A percentile compares a stretch with the other conserved stretches of the same genome.
Evolutionary conservation across 1,140 invertebrate species (phyloP).

Genomic region (Lucilia sericata): DNA sequence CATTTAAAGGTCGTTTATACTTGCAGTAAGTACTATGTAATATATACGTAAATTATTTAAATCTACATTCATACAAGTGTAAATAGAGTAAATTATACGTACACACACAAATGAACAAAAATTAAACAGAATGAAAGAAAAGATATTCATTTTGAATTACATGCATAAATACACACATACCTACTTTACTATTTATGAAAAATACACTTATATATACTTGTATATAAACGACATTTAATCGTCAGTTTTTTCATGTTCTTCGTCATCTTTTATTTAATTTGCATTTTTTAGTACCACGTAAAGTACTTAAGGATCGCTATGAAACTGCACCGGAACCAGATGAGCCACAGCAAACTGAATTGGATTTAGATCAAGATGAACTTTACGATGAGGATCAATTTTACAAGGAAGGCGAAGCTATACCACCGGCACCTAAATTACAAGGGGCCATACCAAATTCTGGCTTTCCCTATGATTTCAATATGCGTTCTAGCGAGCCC

Average conservation of each 20-base stretch:
- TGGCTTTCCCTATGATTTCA: slow-evolving; percentile 53
- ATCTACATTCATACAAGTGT: neutral
- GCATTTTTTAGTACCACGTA: slow-evolving; percentile 79
- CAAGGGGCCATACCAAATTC: slow-evolving; percentile 58
- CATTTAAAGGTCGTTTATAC: slow-evolving; percentile 93
- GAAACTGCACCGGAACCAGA: slow-evolving; percentile 79
- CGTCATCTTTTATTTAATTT: neutral
- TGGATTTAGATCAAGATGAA: slow-evolving; percentile 68
- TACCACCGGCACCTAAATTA: slow-evolving; percentile 60
- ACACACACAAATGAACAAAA: too few relatives aligned
- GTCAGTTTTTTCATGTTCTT: neutral
- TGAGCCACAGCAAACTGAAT: slow-evolving; percentile 71
- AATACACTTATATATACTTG: neutral
- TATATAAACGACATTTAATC: neutral
- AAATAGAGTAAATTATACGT: neutral
- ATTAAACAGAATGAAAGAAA: too few relatives aligned
- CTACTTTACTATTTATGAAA: slow-evolving; percentile 4
- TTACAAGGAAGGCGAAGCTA: slow-evolving; percentile 62
- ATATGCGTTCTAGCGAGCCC: slow-evolving; percentile 23
- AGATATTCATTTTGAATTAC: neutral
- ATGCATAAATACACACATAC: neutral
- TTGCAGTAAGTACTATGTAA: slow-evolving; percentile 80
- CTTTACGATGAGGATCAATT: slow-evolving; percentile 67
- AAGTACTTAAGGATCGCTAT: slow-evolving; percentile 82
- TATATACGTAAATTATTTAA: neutral